Conservation (phyloP, 2,888 invertebrate species). For the Acanthopleura granulata region DNA sequence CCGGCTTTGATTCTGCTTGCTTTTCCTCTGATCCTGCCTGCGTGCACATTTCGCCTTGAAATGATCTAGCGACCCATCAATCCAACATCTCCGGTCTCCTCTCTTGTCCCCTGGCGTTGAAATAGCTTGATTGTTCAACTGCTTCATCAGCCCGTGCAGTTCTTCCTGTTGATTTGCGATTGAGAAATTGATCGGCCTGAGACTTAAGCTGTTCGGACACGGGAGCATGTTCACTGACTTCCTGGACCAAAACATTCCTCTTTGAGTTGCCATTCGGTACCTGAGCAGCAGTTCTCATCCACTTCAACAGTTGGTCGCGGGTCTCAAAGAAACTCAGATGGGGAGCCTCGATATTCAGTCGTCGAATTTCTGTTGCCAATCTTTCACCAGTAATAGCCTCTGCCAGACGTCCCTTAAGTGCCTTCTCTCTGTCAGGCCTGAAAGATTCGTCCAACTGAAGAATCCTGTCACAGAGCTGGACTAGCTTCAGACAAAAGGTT, state of each 20-base stretch:
- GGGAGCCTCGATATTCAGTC: neutral
- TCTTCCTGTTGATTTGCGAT: neutral
- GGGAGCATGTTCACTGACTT: no score
- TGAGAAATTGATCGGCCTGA: neutral
- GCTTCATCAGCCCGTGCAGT: neutral
- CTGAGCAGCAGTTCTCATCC: neutral
- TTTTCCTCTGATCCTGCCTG: neutral
- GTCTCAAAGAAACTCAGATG: neutral
- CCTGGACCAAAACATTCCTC: no score
- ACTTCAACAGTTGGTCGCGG: neutral
- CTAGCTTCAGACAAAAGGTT: conserved; percentile 18
- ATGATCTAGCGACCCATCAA: no score
- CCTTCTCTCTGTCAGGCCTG: neutral
- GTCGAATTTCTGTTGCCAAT: neutral
- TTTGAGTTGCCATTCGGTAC: no score
- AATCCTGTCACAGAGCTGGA: conserved; percentile 23
- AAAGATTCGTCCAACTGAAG: conserved; percentile 6
- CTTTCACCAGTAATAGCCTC: neutral
- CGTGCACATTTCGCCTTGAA: no score
- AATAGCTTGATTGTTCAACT: no score
- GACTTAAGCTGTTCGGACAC: neutral
- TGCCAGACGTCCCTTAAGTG: no score
- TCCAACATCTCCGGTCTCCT: no score
- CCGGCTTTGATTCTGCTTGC: neutral
- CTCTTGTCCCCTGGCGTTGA: no score